Percentiles rank a stretch among this genome's conserved stretches.
Conservation (phyloP, 2,113 vertebrate species). For the Clinocottus analis region DNA sequence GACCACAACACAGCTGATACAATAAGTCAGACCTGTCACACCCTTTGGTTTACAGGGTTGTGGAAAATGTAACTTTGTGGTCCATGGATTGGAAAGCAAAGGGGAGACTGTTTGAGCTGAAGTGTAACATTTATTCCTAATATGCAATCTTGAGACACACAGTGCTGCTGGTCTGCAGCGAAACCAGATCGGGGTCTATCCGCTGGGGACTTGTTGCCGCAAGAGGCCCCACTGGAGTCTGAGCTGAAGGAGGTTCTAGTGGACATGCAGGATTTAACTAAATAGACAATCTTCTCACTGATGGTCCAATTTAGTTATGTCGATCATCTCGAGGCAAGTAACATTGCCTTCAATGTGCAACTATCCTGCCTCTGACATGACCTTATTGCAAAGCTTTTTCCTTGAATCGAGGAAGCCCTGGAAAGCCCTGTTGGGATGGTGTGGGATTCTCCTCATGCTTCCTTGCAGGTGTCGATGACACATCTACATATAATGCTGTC, state of each 20-base stretch:
- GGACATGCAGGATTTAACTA: too few species aligned
- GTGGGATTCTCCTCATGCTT: background rate
- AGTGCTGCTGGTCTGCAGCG: background rate
- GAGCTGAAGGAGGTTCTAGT: too few species aligned
- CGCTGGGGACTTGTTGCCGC: too few species aligned
- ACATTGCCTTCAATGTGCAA: background rate
- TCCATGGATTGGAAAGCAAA: background rate
- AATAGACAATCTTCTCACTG: too few species aligned
- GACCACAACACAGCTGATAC: slow-evolving; percentile 2
- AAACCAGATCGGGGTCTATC: too few species aligned
- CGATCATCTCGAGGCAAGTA: too few species aligned
- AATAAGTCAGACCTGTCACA: background rate
- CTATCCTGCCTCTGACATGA: background rate
- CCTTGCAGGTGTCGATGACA: too few species aligned
- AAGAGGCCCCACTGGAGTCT: too few species aligned
- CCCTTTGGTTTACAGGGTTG: background rate
- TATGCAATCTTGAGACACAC: background rate
- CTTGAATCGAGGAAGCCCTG: background rate
- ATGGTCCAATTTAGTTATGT: too few species aligned
- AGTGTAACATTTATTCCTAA: background rate
- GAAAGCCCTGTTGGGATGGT: background rate
- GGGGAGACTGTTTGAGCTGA: too few species aligned
- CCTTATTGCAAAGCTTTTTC: background rate
- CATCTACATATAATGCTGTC: too few species aligned
- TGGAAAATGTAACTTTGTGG: background rate